These are phyloP conservation scores for Pterostichus madidus DNA, from an alignment of 2,888 invertebrate genomes.

Conservation along the genomic window DNA sequence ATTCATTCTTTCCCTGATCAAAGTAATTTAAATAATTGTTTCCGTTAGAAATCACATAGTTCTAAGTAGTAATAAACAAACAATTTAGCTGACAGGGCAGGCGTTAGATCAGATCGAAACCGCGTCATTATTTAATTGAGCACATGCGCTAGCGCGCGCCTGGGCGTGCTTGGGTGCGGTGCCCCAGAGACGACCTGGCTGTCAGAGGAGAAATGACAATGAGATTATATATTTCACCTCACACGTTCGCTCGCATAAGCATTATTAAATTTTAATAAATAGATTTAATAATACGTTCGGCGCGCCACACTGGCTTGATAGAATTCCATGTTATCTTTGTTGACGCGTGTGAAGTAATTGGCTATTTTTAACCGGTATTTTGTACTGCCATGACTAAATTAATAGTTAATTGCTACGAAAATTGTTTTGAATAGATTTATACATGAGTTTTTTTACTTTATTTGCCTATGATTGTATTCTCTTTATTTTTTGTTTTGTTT, in stretches of 20 bases:
- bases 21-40: too few relatives aligned
- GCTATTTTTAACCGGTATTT: constrained; percentile 30
- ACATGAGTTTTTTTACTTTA: background rate
- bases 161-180: constrained; percentile 48
- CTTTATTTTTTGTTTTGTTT: too few relatives aligned
- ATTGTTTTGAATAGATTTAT: background rate
- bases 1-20: too few relatives aligned
- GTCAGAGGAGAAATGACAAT: constrained; percentile 53
- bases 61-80: background rate
- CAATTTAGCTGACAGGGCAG: background rate
- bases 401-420: constrained; percentile 2
- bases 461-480: background rate
- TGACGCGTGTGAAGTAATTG: constrained; percentile 31
- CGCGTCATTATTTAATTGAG: constrained; percentile 61
- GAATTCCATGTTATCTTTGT: constrained; percentile 34
- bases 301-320: background rate
- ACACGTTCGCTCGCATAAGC: constrained; percentile 38
- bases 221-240: constrained; percentile 59
- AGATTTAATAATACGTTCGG: constrained; percentile 34
- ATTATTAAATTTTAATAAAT: constrained; percentile 55
- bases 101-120: constrained; percentile 4
- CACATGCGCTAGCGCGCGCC: constrained; percentile 10
- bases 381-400: background rate
- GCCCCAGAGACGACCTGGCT: constrained; percentile 42
- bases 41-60: background rate